Evolutionary conservation across 2,888 invertebrate species (phyloP), one percentile per base, ranked within the genome.

Genomic region (Trichogramma dendrolimi): DNA sequence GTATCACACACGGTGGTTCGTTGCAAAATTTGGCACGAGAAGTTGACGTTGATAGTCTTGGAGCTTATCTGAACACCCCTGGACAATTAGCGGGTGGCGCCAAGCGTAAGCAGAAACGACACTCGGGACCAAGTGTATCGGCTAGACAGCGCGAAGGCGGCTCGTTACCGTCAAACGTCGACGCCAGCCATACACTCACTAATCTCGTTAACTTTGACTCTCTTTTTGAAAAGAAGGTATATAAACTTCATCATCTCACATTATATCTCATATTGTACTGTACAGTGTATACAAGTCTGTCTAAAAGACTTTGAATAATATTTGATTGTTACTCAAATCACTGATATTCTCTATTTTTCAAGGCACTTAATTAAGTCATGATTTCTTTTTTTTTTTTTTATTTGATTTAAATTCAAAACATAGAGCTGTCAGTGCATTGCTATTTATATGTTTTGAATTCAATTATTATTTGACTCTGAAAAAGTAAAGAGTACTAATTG

Each of bases 111-210:
- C n/a, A 52, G 6, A 46, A 58, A 11, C 42, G 50, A 10, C 55
- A 53, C 39, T 72, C 73, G 2, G 71, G 70, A 39, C 73, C 78
- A 6, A 79, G 75, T 65, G 80, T 80, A 27, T 80, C 80, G 58
- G 81, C 83, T 55, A 77, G 82, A 51, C 87, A 87, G 74, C 82
- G 86, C 47, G 87, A 87, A 78, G 87, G 87, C 63, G 88, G 87
- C 50, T 85, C 85, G 55, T 73, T 85, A 68, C 85, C 85, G 2
- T 83, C 82, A 62, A 84, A 84, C 77, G 84, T 85, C 60, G 83
- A 84, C 72, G 80, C 80, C 40, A 80, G 82, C 7, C 77, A 79
- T 62, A 78, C 74, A 65, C 71, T 78, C 61, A 75, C 75, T 53
- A 74, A 78, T 10, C 69, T 77, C 60, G 76, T 71, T 58, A 78